phyloP scores from a whole-genome alignment of 2,888 invertebrate species.

The Onthophagus sagittarius region DNA sequence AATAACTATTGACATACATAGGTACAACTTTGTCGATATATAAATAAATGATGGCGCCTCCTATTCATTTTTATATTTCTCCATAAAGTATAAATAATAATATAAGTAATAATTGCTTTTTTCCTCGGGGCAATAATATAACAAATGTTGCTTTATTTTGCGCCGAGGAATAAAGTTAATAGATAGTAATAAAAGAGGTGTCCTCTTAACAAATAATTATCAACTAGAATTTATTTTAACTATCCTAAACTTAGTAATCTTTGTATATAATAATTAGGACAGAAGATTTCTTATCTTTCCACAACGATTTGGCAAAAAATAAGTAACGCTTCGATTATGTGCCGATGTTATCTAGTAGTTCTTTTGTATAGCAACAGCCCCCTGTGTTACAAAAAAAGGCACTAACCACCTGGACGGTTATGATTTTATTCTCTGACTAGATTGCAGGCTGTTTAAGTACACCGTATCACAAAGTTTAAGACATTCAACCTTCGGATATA shows the following conservation, averaged over 20 bases:
- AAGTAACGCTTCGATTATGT: not conserved
- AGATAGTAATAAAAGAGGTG: not conserved
- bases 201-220: conserved; percentile 8
- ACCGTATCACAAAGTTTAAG: conserved; percentile 26
- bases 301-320: not conserved
- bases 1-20: conserved; percentile 19
- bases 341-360: not conserved
- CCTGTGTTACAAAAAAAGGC: conserved; percentile 27
- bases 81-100: conserved; percentile 4
- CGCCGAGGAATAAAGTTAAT: not conserved
- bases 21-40: conserved; percentile 11
- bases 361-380: conserved; percentile 4
- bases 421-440: conserved; percentile 31
- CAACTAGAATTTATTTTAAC: conserved; percentile 6
- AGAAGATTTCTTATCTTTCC: not conserved
- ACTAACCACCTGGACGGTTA: conserved; percentile 38
- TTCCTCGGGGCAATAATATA: not conserved
- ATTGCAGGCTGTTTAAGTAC: conserved; percentile 27
- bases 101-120: not conserved
- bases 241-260: not conserved
- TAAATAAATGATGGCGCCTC: conserved; percentile 8
- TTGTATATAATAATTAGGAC: not conserved
- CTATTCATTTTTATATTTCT: not conserved
- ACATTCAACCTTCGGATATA: conserved; percentile 16
- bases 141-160: not conserved